phyloP scores from a whole-genome alignment of 2,797 vertebrate genomes.

The Lepus oiostolus region DNA sequence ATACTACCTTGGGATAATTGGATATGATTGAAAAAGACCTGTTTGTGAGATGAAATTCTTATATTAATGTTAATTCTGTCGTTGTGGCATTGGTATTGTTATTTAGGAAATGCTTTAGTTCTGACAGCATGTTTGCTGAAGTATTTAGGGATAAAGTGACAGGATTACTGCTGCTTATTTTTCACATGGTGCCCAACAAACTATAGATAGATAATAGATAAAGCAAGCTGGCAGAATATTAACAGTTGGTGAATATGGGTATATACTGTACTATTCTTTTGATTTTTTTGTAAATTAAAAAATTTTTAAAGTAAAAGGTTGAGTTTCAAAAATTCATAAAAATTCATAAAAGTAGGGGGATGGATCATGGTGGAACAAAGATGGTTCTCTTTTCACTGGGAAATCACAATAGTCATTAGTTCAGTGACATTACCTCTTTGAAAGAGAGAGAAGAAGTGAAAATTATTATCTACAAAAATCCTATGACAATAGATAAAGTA shows the following conservation, averaged over 20 bases:
- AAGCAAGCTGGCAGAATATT: not conserved
- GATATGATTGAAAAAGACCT: not conserved
- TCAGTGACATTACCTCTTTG: not conserved
- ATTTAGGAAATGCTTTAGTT: not conserved
- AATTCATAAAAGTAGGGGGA: not conserved
- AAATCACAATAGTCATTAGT: not conserved
- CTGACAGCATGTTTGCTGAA: not conserved
- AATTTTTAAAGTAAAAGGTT: constrained; percentile 20
- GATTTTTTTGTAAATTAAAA: constrained; percentile 5
- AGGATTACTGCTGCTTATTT: not conserved
- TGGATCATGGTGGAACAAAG: not conserved
- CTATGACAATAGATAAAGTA: not conserved
- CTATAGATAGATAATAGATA: not conserved
- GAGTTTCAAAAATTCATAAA: not conserved
- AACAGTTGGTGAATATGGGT: not conserved
- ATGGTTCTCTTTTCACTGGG: not conserved
- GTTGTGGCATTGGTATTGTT: not conserved
- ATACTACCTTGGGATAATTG: not conserved
- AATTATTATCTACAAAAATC: constrained; percentile 37
- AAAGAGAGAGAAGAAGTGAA: not conserved
- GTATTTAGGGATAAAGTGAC: not conserved
- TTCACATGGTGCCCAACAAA: not conserved
- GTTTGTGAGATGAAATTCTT: not conserved
- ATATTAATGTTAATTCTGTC: not conserved
- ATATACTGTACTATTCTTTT: not conserved